phyloP scores from a whole-genome alignment of 1,140 invertebrate genomes.

The Nylanderia fulva region DNA sequence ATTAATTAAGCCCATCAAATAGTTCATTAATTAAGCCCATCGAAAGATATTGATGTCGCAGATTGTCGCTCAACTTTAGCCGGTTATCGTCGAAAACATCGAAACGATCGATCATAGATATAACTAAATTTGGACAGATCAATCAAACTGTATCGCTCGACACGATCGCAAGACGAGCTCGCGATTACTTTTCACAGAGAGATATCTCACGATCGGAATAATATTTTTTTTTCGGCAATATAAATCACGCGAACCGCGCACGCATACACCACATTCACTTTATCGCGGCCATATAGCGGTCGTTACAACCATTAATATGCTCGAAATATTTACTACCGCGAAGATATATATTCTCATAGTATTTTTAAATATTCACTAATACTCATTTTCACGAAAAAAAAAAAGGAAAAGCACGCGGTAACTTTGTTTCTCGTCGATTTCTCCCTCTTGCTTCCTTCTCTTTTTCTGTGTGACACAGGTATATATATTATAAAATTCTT shows the following conservation, averaged over 20 bases:
- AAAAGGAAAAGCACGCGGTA: too few relatives aligned
- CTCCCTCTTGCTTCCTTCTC: neutral
- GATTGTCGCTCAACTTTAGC: conserved; percentile 30
- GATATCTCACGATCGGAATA: conserved; percentile 56
- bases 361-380: neutral
- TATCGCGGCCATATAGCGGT: conserved; percentile 16
- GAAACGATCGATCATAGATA: conserved; percentile 53
- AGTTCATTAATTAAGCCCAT: conserved; percentile 27
- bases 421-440: neutral
- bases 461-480: neutral
- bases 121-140: conserved; percentile 63
- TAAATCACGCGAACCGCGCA: conserved; percentile 39
- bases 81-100: conserved; percentile 57
- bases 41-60: conserved; percentile 9
- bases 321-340: conserved; percentile 23
- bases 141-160: conserved; percentile 56
- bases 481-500: too few relatives aligned
- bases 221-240: conserved; percentile 53
- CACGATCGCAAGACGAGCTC: conserved; percentile 58
- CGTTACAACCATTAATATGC: conserved; percentile 27
- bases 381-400: neutral
- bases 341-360: neutral
- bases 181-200: conserved; percentile 53
- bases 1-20: conserved; percentile 21
- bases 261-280: conserved; percentile 33